Base-by-base conservation (phyloP, 2,113 vertebrate species). In the Mystacornis crossleyi region DNA sequence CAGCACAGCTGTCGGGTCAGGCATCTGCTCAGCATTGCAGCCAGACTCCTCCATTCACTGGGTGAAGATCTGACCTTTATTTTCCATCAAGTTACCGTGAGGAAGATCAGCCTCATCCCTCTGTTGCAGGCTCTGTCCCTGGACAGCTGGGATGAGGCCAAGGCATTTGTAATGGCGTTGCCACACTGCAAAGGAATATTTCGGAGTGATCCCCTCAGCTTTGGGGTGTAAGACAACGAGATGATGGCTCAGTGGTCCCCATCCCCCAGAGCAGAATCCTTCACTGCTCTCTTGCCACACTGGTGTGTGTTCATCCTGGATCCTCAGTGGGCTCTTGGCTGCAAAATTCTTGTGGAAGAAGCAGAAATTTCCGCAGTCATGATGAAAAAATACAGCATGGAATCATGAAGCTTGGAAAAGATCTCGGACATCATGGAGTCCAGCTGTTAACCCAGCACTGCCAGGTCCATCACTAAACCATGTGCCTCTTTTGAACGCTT, bases 21-120 rank as follows among this genome's bases (percentile, higher is more conserved):
- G 26, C 51, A 69, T 82, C 65, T 65, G 81, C 50, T 77, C 8
- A 0, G 12, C 0, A 0, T 24, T 83, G 58, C 61, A 33, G 5
- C 34, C 64, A 18, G 60, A n/a, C 15, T 45, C 34, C 86, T 28
- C 31, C 5, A 0, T 57, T 66, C 58, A 29, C 34, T 28, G 26
- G 29, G 21, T 16, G 3, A 80, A 40, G 55, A 18, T 28, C 19
- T 66, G 69, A 9, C 23, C 71, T 95, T 90, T 36, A 21, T 81
- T 81, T 86, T 64, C 9, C 51, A 20, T 77, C 10, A 6, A 7
- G 16, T 16, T 86, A 31, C 43, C 0, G 0, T 47, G 57, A 72
- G 33, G 67, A 95, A 60, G n/a, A 88, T 62, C 25, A 81, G 43
- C 55, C 28, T 42, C 31, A 67, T 79, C 57, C 40, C 9, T 64